Evolutionary conservation across 2,888 invertebrate genomes (phyloP), one percentile per base, ranked within the genome.

Genomic region (Amphipyra tragopoginis): DNA sequence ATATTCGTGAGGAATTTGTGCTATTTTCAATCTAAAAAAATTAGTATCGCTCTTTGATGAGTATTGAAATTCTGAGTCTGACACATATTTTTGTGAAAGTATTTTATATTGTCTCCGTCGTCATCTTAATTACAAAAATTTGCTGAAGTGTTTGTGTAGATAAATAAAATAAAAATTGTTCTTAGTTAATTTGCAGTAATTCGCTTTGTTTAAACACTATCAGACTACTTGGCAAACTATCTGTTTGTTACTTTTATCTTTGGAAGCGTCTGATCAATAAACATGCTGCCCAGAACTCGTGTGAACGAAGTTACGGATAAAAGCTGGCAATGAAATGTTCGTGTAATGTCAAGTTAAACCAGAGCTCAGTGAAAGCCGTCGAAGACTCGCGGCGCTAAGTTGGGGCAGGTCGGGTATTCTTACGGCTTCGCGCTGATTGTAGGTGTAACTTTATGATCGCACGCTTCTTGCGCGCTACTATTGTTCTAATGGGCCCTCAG

Each of bases 361-460:
- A 63, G 44, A 71, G 55, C 55, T 64, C 33, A 52, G 65, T 67
- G 75, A 71, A 78, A 73, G 65, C 68, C 57, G 72, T 78, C 82
- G 83, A 85, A 84, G 82, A 82, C 76, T 81, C 50, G 61, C 59
- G 58, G 65, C 77, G 63, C 68, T 82, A 82, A 79, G 86, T 91
- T 90, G 82, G 83, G 90, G 88, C 86, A 91, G 91, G 89, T 92
- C 90, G 86, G 81, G 84, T 82, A 82, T 83, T 88, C 82, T 81
- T 88, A 86, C 84, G 86, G 86, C 85, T 87, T 86, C 83, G 75
- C 81, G 81, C 78, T 85, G 87, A 89, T 90, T 89, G 88, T 86
- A 88, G 86, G 89, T 89, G 90, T 86, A 88, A 91, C 77, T 92
- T 92, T 92, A 92, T 90, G 91, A 92, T 90, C 89, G 89, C 89